Conservation (phyloP, 2,797 vertebrate species). For the Danionella dracula region DNA sequence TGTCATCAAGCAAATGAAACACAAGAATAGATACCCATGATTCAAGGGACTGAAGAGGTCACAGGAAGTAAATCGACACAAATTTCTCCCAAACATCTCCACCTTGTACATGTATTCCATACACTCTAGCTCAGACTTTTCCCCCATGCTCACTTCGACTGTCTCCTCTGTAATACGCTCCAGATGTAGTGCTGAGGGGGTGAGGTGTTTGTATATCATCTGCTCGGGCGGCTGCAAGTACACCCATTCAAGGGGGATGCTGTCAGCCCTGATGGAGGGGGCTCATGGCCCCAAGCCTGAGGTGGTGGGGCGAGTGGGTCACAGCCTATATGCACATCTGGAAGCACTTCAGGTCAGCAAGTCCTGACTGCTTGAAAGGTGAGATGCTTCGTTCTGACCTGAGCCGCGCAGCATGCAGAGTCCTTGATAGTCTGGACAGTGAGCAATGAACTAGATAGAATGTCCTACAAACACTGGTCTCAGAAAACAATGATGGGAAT, state of each 20-base stretch:
- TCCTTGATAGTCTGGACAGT: not conserved
- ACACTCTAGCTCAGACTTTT: constrained; percentile 53
- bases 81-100: constrained; percentile 19
- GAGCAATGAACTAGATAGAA: not conserved
- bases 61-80: constrained; percentile 22
- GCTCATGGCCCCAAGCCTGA: constrained; percentile 35
- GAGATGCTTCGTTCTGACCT: constrained; percentile 50
- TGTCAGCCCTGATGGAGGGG: constrained; percentile 73
- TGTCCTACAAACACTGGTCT: not conserved
- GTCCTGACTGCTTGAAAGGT: constrained; percentile 70
- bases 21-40: constrained; percentile 1
- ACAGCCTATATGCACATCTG: constrained; percentile 71
- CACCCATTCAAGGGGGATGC: constrained; percentile 66
- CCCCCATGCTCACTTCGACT: constrained; percentile 62
- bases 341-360: constrained; percentile 75
- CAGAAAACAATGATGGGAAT: not conserved
- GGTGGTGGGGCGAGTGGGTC: constrained; percentile 50
- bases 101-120: constrained; percentile 22
- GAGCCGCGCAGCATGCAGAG: constrained; percentile 52
- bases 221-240: constrained; percentile 59
- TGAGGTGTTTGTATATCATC: constrained; percentile 65
- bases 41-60: constrained; percentile 32
- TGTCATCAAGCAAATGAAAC: constrained; percentile 1
- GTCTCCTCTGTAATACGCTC: constrained; percentile 76
- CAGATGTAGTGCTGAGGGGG: constrained; percentile 71